Base-by-base conservation (phyloP, 2,888 invertebrate species). In the Melanostoma scalare region DNA sequence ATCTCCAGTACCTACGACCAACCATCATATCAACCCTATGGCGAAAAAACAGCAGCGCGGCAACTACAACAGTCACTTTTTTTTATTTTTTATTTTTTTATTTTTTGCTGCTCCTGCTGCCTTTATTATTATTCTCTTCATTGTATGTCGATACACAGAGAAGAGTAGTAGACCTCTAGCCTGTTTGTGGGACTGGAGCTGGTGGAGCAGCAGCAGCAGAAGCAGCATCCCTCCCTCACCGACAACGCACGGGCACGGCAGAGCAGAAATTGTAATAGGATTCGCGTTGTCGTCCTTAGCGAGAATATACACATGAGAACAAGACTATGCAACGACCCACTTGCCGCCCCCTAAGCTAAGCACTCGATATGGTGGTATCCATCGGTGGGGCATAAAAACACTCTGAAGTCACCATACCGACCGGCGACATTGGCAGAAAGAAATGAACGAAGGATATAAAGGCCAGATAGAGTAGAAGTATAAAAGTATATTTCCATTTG, bases 211-310 rank as follows among this genome's bases (percentile, higher is more conserved):
- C 20, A 20, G 1, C 20, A 20, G 20, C 20, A 20, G 20, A 20
- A 20, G 20, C 20, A 63, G 9, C 20, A 4, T 20, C 69, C 55
- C 74, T 78, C 75, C 73, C 48, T 48, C 79, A 20, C 6, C 63
- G 60, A 67, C 68, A 60, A 50, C 50, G 50, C n/a, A 60, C 84
- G 20, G 20, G 65, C 50, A 73, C 56, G 67, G 79, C 71, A 79
- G 72, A 48, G 65, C 67, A 79, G 58, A 84, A 75, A 72, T 84
- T 79, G 84, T 84, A 84, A 84, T 84, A 84, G 84, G 79, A 84
- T 84, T 84, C 84, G 74, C 84, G 84, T 68, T 84, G 84, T 84
- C 75, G 84, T 84, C 84, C 84, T 84, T 79, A 46, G 65, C 79
- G 55, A 71, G 48, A 48, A 60, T 38, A 78, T 82, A 61, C 63